These are phyloP conservation scores for Molossus alvarezi DNA, from an alignment of 2,797 vertebrate genomes.

Conservation along the genomic window DNA sequence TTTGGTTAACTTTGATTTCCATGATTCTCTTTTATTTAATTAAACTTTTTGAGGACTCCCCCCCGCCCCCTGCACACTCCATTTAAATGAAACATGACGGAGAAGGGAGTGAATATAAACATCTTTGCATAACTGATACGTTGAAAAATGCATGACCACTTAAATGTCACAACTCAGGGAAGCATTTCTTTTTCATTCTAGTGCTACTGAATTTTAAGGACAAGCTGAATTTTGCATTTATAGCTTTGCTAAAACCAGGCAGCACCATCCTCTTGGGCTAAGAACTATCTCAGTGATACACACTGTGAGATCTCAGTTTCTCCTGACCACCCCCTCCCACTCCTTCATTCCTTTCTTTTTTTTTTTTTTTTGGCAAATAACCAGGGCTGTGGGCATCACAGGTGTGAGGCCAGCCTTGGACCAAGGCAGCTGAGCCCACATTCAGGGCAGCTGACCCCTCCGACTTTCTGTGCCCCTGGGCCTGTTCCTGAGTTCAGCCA, in stretches of 20 bases:
- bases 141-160: conserved; percentile 85
- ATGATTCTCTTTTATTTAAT: conserved; percentile 73
- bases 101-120: conserved; percentile 80
- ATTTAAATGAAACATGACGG: conserved; percentile 80
- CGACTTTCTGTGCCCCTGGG: neutral
- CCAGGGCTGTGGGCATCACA: conserved; percentile 51
- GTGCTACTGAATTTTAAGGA: conserved; percentile 79
- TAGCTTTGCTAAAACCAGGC: conserved; percentile 65
- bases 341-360: conserved; percentile 14
- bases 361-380: conserved; percentile 46
- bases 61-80: neutral
- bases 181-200: conserved; percentile 80
- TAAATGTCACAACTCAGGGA: conserved; percentile 83
- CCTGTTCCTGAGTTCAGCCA: neutral
- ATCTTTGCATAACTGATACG: conserved; percentile 83
- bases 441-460: neutral
- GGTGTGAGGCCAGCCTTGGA: conserved; percentile 61
- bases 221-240: conserved; percentile 63
- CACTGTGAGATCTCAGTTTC: neutral
- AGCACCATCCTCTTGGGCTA: neutral
- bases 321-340: neutral
- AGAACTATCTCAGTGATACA: neutral
- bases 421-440: neutral
- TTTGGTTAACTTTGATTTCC: conserved; percentile 76
- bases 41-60: conserved; percentile 78